Conservation (phyloP, 2,888 invertebrate species). For the Nudaria mundana region DNA sequence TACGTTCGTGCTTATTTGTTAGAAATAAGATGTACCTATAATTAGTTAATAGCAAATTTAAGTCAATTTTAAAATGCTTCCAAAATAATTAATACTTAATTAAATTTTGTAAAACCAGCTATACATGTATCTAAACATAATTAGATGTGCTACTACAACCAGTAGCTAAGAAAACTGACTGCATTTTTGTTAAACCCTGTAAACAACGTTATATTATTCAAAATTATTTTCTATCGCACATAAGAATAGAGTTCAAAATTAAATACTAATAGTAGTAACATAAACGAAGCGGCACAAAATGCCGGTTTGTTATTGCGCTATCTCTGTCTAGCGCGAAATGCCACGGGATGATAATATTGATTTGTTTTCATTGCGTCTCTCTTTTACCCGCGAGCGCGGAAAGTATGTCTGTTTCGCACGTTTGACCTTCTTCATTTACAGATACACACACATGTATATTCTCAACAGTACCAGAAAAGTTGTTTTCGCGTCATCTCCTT, state of each 20-base stretch:
- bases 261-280: conserved; percentile 31
- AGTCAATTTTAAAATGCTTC: too few species aligned
- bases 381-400: conserved; percentile 55
- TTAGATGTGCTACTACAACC: conserved; percentile 12
- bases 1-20: too few species aligned
- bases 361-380: conserved; percentile 82
- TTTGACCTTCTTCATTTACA: conserved; percentile 76
- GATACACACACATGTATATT: conserved; percentile 39
- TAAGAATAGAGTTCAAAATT: conserved; percentile 47
- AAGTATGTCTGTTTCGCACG: conserved; percentile 59
- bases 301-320: conserved; percentile 78
- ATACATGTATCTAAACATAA: too few species aligned
- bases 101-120: too few species aligned
- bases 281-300: conserved; percentile 64
- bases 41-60: too few species aligned
- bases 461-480: conserved; percentile 58
- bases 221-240: conserved; percentile 39
- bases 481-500: conserved; percentile 77
- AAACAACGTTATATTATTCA: conserved; percentile 37
- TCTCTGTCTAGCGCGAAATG: conserved; percentile 71
- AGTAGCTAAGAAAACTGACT: conserved; percentile 21
- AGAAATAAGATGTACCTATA: too few species aligned
- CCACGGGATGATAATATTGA: conserved; percentile 70
- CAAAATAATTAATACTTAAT: too few species aligned
- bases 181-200: conserved; percentile 39